These are phyloP conservation scores for Dicentrarchus labrax DNA, from an alignment of 2,113 vertebrate species.

Conservation along the genomic window DNA sequence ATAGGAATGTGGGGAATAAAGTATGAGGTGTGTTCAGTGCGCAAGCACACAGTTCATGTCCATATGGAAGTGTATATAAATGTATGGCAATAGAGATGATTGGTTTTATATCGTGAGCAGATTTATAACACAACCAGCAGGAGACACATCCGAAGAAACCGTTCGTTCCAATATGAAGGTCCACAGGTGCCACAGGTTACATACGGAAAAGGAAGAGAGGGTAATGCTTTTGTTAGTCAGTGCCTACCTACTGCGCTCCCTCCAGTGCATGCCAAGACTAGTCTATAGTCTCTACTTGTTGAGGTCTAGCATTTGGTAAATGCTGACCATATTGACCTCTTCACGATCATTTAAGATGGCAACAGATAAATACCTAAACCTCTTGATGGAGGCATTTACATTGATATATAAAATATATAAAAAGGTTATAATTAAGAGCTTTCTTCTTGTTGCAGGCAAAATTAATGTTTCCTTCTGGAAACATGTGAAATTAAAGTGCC, in stretches of 20 bases:
- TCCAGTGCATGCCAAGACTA: slow-evolving; percentile 75
- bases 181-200: slow-evolving; percentile 99
- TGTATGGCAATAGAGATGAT: slow-evolving; percentile 39
- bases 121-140: slow-evolving; percentile 81
- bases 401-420: not conserved
- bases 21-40: slow-evolving; percentile 49
- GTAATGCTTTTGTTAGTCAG: slow-evolving; percentile 94
- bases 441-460: not conserved
- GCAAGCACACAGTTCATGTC: slow-evolving; percentile 79
- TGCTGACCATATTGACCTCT: not conserved
- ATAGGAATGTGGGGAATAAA: slow-evolving; percentile 16
- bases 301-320: not conserved
- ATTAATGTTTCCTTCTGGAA: not conserved
- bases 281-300: slow-evolving; percentile 7
- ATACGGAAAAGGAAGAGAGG: slow-evolving; percentile 99
- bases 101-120: slow-evolving; percentile 69
- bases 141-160: slow-evolving; percentile 93
- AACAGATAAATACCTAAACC: not conserved
- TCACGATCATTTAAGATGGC: not conserved
- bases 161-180: slow-evolving; percentile 99
- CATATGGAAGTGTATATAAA: slow-evolving; percentile 58
- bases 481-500: not conserved
- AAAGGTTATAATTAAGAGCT: too few species aligned
- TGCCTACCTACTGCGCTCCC: slow-evolving; percentile 69
- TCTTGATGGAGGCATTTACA: not conserved